These are phyloP conservation scores for Caenorhabditis sp. DNA, from an alignment of 2,888 invertebrate genomes.

Conservation along the genomic window DNA sequence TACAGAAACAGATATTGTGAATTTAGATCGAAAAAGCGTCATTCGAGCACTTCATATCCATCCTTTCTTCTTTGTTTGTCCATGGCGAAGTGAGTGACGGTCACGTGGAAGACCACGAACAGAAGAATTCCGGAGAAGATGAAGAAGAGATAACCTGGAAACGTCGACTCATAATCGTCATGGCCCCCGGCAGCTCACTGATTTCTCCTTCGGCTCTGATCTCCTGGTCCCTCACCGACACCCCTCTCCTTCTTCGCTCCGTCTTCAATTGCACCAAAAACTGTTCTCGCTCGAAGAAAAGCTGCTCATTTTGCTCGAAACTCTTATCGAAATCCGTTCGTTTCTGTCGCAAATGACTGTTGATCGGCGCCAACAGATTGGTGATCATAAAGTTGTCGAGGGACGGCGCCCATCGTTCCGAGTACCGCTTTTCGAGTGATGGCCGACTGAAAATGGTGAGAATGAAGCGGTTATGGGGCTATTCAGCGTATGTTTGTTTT, in stretches of 20 bases:
- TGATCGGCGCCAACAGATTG: conserved; percentile 10
- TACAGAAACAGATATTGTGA: too few species aligned
- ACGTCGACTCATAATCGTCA: not conserved
- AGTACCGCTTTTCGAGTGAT: not conserved
- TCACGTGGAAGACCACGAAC: conserved; percentile 25
- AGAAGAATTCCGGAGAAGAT: conserved; percentile 27
- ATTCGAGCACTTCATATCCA: too few species aligned
- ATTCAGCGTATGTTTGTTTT: too few species aligned
- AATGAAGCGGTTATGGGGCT: too few species aligned
- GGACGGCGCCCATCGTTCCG: conserved; percentile 14
- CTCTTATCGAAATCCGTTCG: conserved; percentile 14
- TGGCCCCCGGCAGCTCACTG: conserved; percentile 16
- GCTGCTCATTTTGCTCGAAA: not conserved
- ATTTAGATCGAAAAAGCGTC: too few species aligned
- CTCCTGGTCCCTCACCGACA: not conserved
- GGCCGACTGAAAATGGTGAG: conserved; percentile 25
- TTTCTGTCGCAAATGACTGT: not conserved
- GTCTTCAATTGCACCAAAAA: conserved; percentile 28
- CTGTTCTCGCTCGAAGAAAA: conserved; percentile 16
- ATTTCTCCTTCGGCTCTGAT: conserved; percentile 19
- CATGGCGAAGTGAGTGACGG: conserved; percentile 17
- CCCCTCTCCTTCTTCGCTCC: conserved; percentile 2
- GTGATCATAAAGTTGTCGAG: conserved; percentile 24
- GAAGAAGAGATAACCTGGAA: conserved; percentile 37
- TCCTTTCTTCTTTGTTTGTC: too few species aligned